A percentile compares a stretch with the other conserved stretches of the same genome.
Evolutionary conservation across 2,888 invertebrate genomes (phyloP).

Genomic region (Allacma fusca): DNA sequence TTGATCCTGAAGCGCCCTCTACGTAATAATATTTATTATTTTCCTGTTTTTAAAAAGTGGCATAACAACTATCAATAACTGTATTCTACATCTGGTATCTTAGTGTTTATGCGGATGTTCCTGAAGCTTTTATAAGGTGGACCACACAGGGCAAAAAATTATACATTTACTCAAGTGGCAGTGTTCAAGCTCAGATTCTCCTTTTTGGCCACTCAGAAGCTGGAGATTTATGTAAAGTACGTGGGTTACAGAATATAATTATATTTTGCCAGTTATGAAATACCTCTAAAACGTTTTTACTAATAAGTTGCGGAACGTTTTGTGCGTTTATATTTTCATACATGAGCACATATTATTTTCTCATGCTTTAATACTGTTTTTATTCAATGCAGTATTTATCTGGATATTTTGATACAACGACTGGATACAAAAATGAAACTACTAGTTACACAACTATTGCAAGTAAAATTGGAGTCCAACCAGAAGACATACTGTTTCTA

Average conservation of each 20-base stretch:
- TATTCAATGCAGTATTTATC: constrained; percentile 69
- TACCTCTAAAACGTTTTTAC: too few relatives aligned
- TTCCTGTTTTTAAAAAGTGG: too few relatives aligned
- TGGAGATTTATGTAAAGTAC: constrained; percentile 77
- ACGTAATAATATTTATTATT: too few relatives aligned
- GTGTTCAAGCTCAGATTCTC: constrained; percentile 87
- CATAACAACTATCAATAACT: too few relatives aligned
- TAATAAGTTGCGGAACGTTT: not conserved
- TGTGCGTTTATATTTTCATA: not conserved
- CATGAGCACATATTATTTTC: not conserved
- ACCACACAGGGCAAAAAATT: constrained; percentile 73
- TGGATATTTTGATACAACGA: constrained; percentile 85
- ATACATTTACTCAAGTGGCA: constrained; percentile 92
- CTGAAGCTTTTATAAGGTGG: constrained; percentile 77
- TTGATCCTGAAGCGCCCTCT: too few relatives aligned
- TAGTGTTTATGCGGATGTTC: constrained; percentile 89
- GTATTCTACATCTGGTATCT: too few relatives aligned
- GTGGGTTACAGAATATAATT: too few relatives aligned
- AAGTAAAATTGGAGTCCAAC: constrained; percentile 71
- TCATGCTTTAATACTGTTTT: constrained; percentile 21
- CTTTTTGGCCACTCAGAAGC: constrained; percentile 78
- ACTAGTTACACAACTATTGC: constrained; percentile 82
- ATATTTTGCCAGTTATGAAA: too few relatives aligned
- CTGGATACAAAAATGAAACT: constrained; percentile 81
- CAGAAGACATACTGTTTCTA: constrained; percentile 80